Base-by-base conservation (phyloP, 2,888 invertebrate genomes). In the Urechis unicinctus region DNA sequence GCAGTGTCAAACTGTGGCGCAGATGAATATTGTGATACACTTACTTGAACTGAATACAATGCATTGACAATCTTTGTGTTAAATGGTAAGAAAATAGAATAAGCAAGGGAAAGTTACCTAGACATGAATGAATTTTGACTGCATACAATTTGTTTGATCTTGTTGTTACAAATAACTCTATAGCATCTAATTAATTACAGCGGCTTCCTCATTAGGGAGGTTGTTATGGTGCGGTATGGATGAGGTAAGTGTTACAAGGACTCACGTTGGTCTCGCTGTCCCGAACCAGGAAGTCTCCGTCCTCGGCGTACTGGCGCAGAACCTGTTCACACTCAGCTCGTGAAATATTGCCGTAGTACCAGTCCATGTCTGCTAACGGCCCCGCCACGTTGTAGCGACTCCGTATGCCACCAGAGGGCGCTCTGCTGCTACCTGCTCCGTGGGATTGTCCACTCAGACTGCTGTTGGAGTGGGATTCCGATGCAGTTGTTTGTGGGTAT, bases 261-360 rank as follows among this genome's bases (percentile, higher is more conserved):
- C 89, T 87, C 80, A 96, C 97, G 82, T 96, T 97, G 70, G 97
- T 96, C 84, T 98, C 98, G 77, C 94, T 95, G 82, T 97, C 97
- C 68, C 98, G 83, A 72, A 99, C 94, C 74, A 99, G 87, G 83
- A 94, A 99, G 82, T 98, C 97, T 13, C 98, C 98, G 80, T 97
- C 93, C 75, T 90, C 89, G 22, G 94, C 98, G 78, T 90, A 89
- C 77, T 91, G 89, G 82, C 91, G 92, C 76, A 98, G 85, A 78
- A 97, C 84, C 70, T 88, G 87, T 82, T 98, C 97, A 83, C 96
- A 96, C 80, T 96, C 93, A 69, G 89, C 89, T 72, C 98, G 86
- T 48, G 95, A 89, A 75, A 98, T 90, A 78, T 87, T 87, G 58
- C 98, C 98, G 81, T 89, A 97, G 81, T 97, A 98, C 98, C 97